Conservation (phyloP, 53 echinoderm and acorn worm species). For the Luidia sarsii region DNA sequence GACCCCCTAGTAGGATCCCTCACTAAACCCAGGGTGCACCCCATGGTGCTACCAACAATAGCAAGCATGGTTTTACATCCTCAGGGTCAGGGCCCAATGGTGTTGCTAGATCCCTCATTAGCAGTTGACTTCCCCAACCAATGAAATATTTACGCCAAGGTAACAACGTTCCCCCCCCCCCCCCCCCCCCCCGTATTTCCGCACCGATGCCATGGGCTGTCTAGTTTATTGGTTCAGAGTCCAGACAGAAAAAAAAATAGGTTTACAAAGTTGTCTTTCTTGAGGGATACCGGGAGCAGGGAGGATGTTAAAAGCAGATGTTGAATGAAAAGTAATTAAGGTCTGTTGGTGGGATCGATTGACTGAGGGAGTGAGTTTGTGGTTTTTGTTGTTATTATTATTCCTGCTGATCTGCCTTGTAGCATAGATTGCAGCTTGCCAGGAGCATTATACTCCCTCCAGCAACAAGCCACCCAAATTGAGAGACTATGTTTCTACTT, state of each 20-base stretch:
- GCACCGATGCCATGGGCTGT: no score
- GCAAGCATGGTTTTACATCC: no score
- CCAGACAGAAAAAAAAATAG: no score
- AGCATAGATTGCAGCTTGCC: no score
- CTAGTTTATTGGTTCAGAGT: no score
- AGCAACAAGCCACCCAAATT: conserved; percentile 18
- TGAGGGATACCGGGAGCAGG: no score
- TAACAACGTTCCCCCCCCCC: not conserved
- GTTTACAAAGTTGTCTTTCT: no score
- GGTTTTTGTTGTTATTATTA: not conserved
- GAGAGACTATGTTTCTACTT: not conserved
- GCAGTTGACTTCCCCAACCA: not conserved
- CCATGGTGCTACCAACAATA: no score
- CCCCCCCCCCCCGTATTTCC: no score
- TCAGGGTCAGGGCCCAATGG: not conserved
- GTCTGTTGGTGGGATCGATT: not conserved
- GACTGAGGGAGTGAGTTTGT: not conserved
- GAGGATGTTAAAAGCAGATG: conserved; percentile 26
- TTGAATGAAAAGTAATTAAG: conserved; percentile 11
- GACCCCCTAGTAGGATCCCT: not conserved
- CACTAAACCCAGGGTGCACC: not conserved
- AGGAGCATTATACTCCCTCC: no score
- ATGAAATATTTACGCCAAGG: conserved; percentile 21
- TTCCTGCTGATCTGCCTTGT: no score
- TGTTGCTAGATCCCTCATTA: not conserved